phyloP scores from a whole-genome alignment of 2,888 invertebrate genomes.

The Drosophila subsilvestris region DNA sequence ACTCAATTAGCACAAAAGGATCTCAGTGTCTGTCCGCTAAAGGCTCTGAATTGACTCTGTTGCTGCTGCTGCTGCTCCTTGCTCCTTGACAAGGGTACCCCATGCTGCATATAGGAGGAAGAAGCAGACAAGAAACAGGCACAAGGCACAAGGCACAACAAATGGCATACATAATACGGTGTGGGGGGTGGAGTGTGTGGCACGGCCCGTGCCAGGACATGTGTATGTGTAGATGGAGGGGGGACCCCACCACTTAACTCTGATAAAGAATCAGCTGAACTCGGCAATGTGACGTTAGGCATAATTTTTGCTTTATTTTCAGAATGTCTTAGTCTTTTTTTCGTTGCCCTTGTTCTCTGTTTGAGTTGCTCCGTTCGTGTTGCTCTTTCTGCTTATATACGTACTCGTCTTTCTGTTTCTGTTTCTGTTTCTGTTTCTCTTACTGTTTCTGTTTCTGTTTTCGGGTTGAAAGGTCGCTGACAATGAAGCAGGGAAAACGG shows the following conservation, averaged over 20 bases:
- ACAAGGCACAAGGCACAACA: slow-evolving; percentile 11
- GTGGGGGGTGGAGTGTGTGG: neutral
- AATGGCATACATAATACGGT: slow-evolving; percentile 52
- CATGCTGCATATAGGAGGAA: neutral
- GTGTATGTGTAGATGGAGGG: slow-evolving; percentile 18
- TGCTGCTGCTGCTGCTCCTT: neutral
- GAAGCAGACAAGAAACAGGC: neutral
- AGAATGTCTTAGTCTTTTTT: slow-evolving; percentile 17
- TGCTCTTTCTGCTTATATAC: neutral
- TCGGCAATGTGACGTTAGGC: slow-evolving; percentile 60
- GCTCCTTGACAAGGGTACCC: slow-evolving; percentile 20
- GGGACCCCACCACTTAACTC: slow-evolving; percentile 64
- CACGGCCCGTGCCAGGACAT: neutral
- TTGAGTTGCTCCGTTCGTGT: slow-evolving; percentile 7
- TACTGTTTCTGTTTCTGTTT: slow-evolving; percentile 22
- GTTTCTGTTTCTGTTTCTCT: slow-evolving; percentile 28
- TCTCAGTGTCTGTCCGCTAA: neutral
- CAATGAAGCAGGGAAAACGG: slow-evolving; percentile 15
- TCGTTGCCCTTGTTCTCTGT: neutral
- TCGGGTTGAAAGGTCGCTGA: slow-evolving; percentile 36
- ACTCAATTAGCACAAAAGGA: neutral
- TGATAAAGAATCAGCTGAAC: slow-evolving; percentile 63
- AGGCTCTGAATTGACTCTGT: neutral
- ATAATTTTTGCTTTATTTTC: slow-evolving; percentile 59
- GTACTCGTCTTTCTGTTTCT: no score